Conservation (phyloP, 2,797 vertebrate species). For the Cottoperca gobio region DNA sequence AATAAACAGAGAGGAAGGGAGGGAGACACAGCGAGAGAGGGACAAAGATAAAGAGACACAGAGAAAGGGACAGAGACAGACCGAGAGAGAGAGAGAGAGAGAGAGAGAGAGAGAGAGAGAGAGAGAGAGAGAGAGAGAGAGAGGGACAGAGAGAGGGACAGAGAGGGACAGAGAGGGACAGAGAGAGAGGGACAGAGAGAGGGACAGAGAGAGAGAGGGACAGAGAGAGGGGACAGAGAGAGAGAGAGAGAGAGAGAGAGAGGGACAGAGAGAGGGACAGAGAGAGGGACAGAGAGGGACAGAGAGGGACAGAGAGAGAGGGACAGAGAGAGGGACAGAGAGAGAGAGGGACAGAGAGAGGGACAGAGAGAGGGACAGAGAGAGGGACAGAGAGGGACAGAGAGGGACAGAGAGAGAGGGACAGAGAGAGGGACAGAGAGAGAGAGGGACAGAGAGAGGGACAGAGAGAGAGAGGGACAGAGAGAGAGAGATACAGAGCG, state of each 20-base stretch:
- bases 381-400: slow-evolving; percentile 26
- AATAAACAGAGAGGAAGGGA: slow-evolving; percentile 1
- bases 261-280: too few species aligned
- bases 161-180: too few species aligned
- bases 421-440: too few species aligned
- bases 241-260: slow-evolving; percentile 28
- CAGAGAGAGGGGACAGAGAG: slow-evolving; percentile 1
- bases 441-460: not conserved
- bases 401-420: too few species aligned
- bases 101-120: not conserved
- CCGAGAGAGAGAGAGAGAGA: not conserved
- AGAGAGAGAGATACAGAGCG: not conserved
- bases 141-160: too few species aligned
- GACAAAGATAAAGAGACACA: too few species aligned
- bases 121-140: too few species aligned
- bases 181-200: too few species aligned
- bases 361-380: slow-evolving; percentile 2
- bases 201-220: too few species aligned
- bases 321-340: slow-evolving; percentile 27
- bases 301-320: slow-evolving; percentile 13
- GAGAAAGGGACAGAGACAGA: not conserved
- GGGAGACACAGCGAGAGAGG: not conserved
- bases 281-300: too few species aligned
- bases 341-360: too few species aligned
- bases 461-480: too few species aligned